Conservation (phyloP, 2,113 vertebrate genomes). For the Marmota flaviventris region DNA sequence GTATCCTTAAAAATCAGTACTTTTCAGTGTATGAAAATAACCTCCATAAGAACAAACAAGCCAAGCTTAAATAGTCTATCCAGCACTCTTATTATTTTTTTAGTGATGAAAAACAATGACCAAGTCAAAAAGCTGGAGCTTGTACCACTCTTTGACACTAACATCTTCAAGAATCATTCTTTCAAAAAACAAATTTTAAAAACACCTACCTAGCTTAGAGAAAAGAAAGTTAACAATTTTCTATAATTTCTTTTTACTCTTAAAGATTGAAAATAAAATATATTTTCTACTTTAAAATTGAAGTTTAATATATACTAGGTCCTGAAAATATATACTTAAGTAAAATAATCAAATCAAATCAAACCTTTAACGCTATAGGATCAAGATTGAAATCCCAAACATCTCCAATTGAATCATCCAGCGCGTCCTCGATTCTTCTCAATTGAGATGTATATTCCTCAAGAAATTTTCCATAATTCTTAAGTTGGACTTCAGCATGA, state of each 20-base stretch:
- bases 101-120: conserved; percentile 21
- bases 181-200: conserved; percentile 15
- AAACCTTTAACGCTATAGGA: conserved; percentile 96
- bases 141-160: neutral
- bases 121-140: neutral
- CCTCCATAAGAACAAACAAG: conserved; percentile 17
- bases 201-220: neutral
- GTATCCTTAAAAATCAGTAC: neutral
- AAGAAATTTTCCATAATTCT: conserved; percentile 97
- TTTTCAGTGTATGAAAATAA: conserved; percentile 38
- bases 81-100: conserved; percentile 3
- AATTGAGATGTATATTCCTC: conserved; percentile 97
- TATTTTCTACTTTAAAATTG: neutral
- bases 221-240: conserved; percentile 48
- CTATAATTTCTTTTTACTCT: conserved; percentile 47
- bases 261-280: conserved; percentile 24
- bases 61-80: neutral
- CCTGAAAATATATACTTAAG: conserved; percentile 10
- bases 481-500: conserved; percentile 98
- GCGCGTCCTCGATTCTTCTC: conserved; percentile 95
- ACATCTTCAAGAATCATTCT: neutral
- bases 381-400: conserved; percentile 99
- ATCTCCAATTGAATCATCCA: conserved; percentile 97
- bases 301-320: neutral
- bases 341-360: conserved; percentile 68